Base-by-base conservation (phyloP, 2,797 vertebrate genomes). In the Eulemur mongoz region DNA sequence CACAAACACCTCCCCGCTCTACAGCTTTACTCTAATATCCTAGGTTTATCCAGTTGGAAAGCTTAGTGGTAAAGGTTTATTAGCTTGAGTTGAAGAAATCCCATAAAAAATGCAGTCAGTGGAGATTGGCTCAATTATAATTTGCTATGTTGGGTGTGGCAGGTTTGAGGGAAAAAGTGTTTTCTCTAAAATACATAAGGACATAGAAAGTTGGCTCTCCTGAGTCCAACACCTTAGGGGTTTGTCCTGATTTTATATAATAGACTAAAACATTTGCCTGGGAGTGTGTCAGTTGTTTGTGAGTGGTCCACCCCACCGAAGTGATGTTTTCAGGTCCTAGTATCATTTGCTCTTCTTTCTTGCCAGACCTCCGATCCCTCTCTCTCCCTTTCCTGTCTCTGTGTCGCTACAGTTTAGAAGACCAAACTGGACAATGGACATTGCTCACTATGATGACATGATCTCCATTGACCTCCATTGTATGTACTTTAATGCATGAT, bases 11-110 rank as follows among this genome's bases (percentile, higher is more conserved):
- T 83, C 85, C 54, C 81, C 27, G 61, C 79, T 92, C 83, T 70
- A 15, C 59, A 81, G 94, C n/a, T 75, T 89, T 89, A 32, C 38
- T 86, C 13, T 84, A 40, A 45, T 89, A 70, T 61, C 80, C 78
- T 89, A 63, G 89, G 15, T 69, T 93, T 93, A 67, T 81, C 70
- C 89, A 45, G 7, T 50, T 59, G 59, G 85, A 89, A 94, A 89
- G 97, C 93, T 96, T 88, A 78, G 65, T 95, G 80, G 69, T 81
- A 38, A 96, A 89, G 75, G 59, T 78, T 96, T 91, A 94, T 81
- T 87, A 94, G 89, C 96, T 91, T 84, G 86, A 93, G 76, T 93
- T 84, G 61, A 87, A 92, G 91, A 97, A 97, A 97, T 97, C 97
- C 89, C 70, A 87, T 94, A 13, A 97, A 96, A 96, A 96, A 97